Base-by-base conservation (phyloP, 2,888 invertebrate species). In the Megamerina dolium region DNA sequence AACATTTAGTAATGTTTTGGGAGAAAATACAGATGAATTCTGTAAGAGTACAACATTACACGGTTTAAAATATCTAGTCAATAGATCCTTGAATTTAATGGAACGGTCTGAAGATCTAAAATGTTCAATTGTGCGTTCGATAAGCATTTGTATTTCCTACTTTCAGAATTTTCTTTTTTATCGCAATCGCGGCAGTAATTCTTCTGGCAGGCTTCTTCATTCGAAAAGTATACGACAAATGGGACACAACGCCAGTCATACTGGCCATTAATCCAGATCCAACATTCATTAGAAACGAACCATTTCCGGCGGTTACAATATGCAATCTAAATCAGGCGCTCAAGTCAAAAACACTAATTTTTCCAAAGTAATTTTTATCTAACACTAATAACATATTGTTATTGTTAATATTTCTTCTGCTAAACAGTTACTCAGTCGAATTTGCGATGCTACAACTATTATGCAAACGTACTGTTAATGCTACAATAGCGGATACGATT, bases 221-320 rank as follows among this genome's bases (percentile, higher is more conserved):
- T 46, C 71, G 77, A 35, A 81, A 81, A 53, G 76, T 87, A 4
- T 87, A 85, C 60, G 71, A 73, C 4, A 87, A 84, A 64, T 89
- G 86, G 82, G 74, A 77, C 6, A 73, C 75, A 6, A 77, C 80
- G 4, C 89, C 89, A 0, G 83, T 89, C 57, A 86, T 89, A 41
- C 83, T 88, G 40, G 84, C 64, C 34, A 78, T 88, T 45, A 86
- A 83, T 61, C 83, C 88, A 0, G 78, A 79, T 52, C 79, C 82
- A 35, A 81, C 81, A 45, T 75, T 78, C 1, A 74, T 89, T 1
- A 74, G 76, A 3, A 74, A 79, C 43, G 77, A 89, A 43, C 89
- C 89, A 0, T 89, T 90, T 68, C 89, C 90, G 0, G 85, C 89
- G 0, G 73, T 90, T 2, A 89, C 89, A 1, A 79, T 90, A 47